Conservation (phyloP, 1,140 invertebrate species). For the Ptiloglossa arizonensis region DNA sequence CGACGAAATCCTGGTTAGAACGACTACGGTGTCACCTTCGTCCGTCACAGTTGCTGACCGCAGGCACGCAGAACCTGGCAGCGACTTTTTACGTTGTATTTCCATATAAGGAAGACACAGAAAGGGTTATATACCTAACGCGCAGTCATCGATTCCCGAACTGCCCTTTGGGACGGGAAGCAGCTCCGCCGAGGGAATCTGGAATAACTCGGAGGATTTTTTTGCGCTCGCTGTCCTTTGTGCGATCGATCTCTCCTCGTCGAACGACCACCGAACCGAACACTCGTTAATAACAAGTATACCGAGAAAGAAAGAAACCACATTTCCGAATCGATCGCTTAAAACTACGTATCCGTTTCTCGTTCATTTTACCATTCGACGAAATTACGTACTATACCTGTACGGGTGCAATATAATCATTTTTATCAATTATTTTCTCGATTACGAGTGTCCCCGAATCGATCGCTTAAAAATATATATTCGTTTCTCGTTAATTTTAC, state of each 20-base stretch:
- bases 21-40: constrained; percentile 47
- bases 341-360: too few species aligned
- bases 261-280: neutral
- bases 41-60: constrained; percentile 58
- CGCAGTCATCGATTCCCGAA: constrained; percentile 52
- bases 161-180: constrained; percentile 62
- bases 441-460: too few species aligned
- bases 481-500: too few species aligned
- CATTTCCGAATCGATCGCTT: too few species aligned
- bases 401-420: too few species aligned
- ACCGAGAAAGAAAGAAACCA: too few species aligned
- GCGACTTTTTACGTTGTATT: constrained; percentile 72
- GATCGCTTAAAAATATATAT: too few species aligned
- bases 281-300: too few species aligned
- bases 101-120: constrained; percentile 70
- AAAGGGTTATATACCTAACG: constrained; percentile 54
- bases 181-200: constrained; percentile 64
- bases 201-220: constrained; percentile 48
- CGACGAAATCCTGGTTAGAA: neutral
- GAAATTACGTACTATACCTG: too few species aligned
- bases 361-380: too few species aligned
- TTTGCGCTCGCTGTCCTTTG: constrained; percentile 24
- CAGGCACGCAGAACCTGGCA: constrained; percentile 65
- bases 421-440: too few species aligned
- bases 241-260: constrained; percentile 27